phyloP scores from a whole-genome alignment of 2,888 invertebrate genomes.

The Meliscaeva auricollis region DNA sequence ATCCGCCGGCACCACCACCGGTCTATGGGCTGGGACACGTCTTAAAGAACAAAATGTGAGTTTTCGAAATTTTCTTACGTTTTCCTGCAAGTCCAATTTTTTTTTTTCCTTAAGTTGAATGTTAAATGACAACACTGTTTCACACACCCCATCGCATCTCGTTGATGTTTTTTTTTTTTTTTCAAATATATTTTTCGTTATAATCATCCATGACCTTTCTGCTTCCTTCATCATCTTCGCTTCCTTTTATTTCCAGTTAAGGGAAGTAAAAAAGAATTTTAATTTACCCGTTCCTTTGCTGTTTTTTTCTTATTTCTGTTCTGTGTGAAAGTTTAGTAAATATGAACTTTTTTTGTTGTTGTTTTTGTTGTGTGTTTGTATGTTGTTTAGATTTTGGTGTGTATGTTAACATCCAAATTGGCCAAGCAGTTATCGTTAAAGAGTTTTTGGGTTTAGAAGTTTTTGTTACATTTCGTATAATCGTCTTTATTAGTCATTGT shows the following conservation, averaged over 20 bases:
- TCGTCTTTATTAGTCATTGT: constrained; percentile 21
- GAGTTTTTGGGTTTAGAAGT: constrained; percentile 25
- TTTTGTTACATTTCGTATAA: constrained; percentile 12
- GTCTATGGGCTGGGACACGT: no score
- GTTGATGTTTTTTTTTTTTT: not conserved
- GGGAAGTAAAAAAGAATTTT: constrained; percentile 26
- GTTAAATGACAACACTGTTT: constrained; percentile 1
- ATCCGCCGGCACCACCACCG: no score
- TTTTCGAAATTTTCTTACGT: no score
- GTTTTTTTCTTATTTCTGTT: not conserved
- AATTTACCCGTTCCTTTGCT: constrained; percentile 31
- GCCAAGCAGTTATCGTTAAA: constrained; percentile 10
- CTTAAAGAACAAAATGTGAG: no score
- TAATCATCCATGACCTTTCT: constrained; percentile 56
- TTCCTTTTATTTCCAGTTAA: not conserved
- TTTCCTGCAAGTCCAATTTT: no score
- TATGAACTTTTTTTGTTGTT: not conserved
- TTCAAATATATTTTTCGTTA: constrained; percentile 10
- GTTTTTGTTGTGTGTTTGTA: not conserved
- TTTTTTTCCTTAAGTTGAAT: no score
- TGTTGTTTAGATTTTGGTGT: not conserved
- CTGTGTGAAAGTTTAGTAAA: constrained; percentile 39
- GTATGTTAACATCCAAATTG: constrained; percentile 29
- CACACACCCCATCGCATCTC: not conserved
- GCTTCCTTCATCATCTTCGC: constrained; percentile 29